phyloP scores from a whole-genome alignment of 1,140 invertebrate species.

The Heliconius eleuchia region DNA sequence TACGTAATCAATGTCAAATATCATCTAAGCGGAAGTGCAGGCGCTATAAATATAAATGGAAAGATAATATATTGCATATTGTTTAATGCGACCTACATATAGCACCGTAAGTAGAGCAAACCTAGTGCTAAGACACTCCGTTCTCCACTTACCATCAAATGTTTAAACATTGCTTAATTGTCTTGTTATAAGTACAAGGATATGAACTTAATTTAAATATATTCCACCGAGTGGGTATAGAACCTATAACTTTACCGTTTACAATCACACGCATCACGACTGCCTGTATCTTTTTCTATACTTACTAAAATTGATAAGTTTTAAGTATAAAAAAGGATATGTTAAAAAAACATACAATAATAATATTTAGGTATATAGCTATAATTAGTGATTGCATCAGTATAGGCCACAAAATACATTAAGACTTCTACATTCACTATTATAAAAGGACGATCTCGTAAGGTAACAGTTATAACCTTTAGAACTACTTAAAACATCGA shows the following conservation, averaged over 20 bases:
- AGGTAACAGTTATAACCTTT: background rate
- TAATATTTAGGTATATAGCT: background rate
- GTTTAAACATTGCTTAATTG: no score
- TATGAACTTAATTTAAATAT: background rate
- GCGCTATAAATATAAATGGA: background rate
- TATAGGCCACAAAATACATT: background rate
- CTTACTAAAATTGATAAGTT: background rate
- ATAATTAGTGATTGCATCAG: background rate
- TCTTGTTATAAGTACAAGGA: background rate
- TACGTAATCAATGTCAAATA: background rate
- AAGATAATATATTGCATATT: background rate
- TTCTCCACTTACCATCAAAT: background rate
- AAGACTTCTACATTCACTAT: background rate
- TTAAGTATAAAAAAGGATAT: background rate
- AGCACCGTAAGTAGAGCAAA: background rate
- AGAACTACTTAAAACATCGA: background rate
- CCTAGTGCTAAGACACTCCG: background rate
- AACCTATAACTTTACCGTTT: background rate
- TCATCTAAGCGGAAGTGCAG: background rate
- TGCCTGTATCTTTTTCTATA: background rate
- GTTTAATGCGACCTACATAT: no score
- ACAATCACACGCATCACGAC: no score
- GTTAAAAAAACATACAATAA: background rate
- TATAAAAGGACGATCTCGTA: constrained; percentile 6
- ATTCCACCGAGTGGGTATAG: background rate